Evolutionary conservation across 23 tunicate species (phyloP), one percentile per base, ranked within the genome.

Genomic region (Aplidium turbinatum): DNA sequence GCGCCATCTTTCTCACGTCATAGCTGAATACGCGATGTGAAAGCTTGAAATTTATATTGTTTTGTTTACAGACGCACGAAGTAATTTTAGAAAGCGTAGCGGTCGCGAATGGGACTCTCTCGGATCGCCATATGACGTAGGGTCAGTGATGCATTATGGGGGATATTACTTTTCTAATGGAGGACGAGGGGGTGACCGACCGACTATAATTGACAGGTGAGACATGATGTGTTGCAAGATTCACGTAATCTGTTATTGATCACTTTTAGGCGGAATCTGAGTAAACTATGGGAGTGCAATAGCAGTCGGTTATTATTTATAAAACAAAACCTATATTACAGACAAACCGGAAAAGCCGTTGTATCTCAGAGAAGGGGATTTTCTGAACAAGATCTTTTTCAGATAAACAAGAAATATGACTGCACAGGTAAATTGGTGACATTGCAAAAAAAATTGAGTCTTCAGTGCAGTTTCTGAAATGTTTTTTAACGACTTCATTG

Each of bases 121-220:
- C 3, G 76, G 58, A 4, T 70, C 76, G 7, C 76, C 76, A 31
- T 70, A 70, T 24, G 76, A 70, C 36, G 6, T 13, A 16, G 38
- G 38, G 18, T 70, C 76, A 3, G 58, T 70, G 3, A 46, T 70
- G 76, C 76, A 70, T 29, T 70, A 70, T 47, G 72, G 72, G 2
- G 72, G 72, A 18, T 65, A 35, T 26, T 65, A 35, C 50, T 65
- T 65, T 65, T 36, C 72, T 3, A n/a, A n/a, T n/a, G n/a, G n/a
- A n/a, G n/a, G n/a, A n/a, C 29, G 35, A 30, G 22, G 38, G 29
- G 27, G 50, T 7, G 26, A 38, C 3, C 3, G 35, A 5, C 72
- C 72, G 38, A 65, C 72, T 36, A 65, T 65, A 18, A 50, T 65
- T 35, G 72, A 65, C 50, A 65, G 38, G 72, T 65, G 22, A n/a